Percentiles rank a stretch among this genome's conserved stretches.
phyloP scores from a whole-genome alignment of 2,888 invertebrate species.

The Rhingia campestris region DNA sequence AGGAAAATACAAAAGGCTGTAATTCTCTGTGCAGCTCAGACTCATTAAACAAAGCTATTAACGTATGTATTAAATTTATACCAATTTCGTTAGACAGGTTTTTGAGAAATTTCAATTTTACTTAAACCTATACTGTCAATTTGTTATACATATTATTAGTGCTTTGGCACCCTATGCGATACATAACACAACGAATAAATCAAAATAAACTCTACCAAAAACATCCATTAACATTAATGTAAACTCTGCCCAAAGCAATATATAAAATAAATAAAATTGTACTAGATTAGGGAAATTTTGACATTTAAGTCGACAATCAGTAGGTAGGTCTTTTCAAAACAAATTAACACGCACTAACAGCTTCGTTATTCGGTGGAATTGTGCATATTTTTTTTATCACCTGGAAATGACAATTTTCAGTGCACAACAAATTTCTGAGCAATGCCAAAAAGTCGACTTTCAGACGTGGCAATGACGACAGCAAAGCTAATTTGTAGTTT shows the following conservation, averaged over 20 bases:
- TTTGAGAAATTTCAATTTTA: too few relatives aligned
- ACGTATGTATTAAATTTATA: too few relatives aligned
- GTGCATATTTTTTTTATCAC: background rate
- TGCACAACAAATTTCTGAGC: slow-evolving; percentile 6
- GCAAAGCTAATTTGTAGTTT: background rate
- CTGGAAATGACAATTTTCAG: background rate
- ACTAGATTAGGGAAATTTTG: slow-evolving; percentile 29
- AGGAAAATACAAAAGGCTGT: too few relatives aligned
- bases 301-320: background rate
- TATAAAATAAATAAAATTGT: slow-evolving; percentile 35
- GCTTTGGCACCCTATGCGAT: too few relatives aligned
- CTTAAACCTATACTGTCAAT: too few relatives aligned
- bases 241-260: slow-evolving; percentile 30
- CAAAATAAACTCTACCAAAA: background rate
- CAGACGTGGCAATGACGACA: slow-evolving; percentile 46
- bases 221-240: slow-evolving; percentile 3
- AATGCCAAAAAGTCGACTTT: background rate
- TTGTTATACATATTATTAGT: too few relatives aligned
- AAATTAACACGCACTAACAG: slow-evolving; percentile 6
- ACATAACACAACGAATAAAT: too few relatives aligned
- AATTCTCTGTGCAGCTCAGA: too few relatives aligned
- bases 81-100: too few relatives aligned
- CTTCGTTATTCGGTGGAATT: background rate
- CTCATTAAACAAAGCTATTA: too few relatives aligned
- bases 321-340: too few relatives aligned